Evolutionary conservation across 1,140 invertebrate species (phyloP).

Genomic region (Drosophila saltans): DNA sequence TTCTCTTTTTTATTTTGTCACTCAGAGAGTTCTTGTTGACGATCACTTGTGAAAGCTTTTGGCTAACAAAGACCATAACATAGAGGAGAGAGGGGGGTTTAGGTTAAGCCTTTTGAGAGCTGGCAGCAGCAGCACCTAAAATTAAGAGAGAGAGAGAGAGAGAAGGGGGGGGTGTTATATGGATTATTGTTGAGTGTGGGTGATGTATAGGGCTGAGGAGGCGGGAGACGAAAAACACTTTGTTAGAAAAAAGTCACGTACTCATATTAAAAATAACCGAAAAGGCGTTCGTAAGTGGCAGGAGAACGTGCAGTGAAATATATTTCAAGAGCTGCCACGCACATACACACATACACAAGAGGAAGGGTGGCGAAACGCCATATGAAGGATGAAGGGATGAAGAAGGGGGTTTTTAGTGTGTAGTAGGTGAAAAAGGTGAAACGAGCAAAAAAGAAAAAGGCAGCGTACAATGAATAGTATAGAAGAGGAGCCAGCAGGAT

Average conservation of each 20-base stretch:
- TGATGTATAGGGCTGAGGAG: neutral
- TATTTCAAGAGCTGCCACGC: constrained; percentile 52
- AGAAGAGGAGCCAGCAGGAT: neutral
- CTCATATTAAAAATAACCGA: constrained; percentile 79
- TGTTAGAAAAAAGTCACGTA: constrained; percentile 68
- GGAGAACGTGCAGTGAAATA: constrained; percentile 75
- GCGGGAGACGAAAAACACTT: constrained; percentile 6
- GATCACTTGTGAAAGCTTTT: constrained; percentile 2
- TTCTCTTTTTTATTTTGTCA: neutral
- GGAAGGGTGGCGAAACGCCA: neutral
- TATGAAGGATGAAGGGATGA: constrained; percentile 4
- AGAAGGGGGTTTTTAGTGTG: neutral
- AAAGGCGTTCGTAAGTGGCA: constrained; percentile 76
- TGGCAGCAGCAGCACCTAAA: neutral
- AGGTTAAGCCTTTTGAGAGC: neutral
- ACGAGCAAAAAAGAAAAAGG: constrained; percentile 5
- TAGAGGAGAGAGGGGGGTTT: neutral
- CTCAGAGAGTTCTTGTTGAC: neutral
- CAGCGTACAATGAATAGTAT: constrained; percentile 5
- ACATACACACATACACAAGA: constrained; percentile 6
- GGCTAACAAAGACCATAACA: constrained; percentile 12
- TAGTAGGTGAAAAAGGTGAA: neutral
- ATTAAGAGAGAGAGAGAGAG: neutral
- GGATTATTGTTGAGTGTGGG: too few species aligned
- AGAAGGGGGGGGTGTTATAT: neutral